These are phyloP conservation scores for Lobophora halterata DNA, from an alignment of 2,888 invertebrate genomes.

Conservation along the genomic window DNA sequence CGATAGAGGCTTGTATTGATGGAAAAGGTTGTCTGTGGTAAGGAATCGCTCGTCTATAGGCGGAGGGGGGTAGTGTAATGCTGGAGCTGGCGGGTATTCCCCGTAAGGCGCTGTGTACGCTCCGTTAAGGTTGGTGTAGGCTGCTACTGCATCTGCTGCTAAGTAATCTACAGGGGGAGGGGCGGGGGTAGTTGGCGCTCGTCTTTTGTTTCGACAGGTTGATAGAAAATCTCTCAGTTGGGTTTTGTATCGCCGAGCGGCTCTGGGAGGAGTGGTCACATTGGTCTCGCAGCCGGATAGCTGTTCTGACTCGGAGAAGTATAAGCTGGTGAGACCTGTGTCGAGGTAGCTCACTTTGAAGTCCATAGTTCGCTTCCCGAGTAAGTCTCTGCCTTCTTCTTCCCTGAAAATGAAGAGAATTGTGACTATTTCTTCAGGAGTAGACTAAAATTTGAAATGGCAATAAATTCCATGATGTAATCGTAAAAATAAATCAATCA, in stretches of 20 bases:
- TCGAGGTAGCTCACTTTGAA: slow-evolving; percentile 99
- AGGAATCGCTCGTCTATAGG: slow-evolving; percentile 85
- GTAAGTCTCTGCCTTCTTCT: slow-evolving; percentile 97
- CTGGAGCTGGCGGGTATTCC: slow-evolving; percentile 84
- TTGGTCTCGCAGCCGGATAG: slow-evolving; percentile 82
- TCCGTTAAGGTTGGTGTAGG: slow-evolving; percentile 88
- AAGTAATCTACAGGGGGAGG: slow-evolving; percentile 86
- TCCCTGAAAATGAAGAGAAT: slow-evolving; percentile 84
- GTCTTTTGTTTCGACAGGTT: slow-evolving; percentile 92
- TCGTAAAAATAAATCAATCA: too few relatives aligned
- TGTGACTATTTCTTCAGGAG: too few relatives aligned
- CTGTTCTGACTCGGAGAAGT: slow-evolving; percentile 93
- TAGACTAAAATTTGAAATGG: too few relatives aligned
- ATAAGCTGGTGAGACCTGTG: slow-evolving; percentile 94
- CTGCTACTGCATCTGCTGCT: slow-evolving; percentile 85
- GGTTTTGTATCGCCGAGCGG: slow-evolving; percentile 95
- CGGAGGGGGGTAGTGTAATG: slow-evolving; percentile 85
- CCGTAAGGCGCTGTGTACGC: slow-evolving; percentile 91
- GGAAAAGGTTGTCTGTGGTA: slow-evolving; percentile 92
- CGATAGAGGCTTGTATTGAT: slow-evolving; percentile 93
- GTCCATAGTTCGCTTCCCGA: slow-evolving; percentile 99
- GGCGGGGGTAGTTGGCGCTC: slow-evolving; percentile 79
- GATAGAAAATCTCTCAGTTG: slow-evolving; percentile 95
- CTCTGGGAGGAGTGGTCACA: slow-evolving; percentile 87
- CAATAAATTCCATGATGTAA: too few relatives aligned